Evolutionary conservation across 2,113 vertebrate species (phyloP).

Genomic region (Cynopterus brachyotis): DNA sequence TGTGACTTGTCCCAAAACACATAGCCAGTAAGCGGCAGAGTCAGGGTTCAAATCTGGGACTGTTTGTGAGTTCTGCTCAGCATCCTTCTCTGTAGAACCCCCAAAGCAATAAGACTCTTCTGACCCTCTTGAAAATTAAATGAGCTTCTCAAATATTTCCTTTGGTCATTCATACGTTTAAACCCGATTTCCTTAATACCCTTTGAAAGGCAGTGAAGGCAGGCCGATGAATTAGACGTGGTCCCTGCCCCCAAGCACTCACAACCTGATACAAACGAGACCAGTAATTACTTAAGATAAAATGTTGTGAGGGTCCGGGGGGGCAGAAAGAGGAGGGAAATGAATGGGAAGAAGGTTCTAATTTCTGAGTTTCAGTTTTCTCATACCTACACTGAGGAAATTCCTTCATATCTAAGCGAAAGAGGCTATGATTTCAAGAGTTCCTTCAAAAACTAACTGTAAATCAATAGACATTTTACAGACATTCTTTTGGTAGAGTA

Average conservation of each 20-base stretch:
- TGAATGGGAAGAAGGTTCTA: neutral
- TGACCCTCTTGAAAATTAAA: neutral
- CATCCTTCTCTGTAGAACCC: neutral
- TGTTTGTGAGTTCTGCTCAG: neutral
- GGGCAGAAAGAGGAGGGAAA: neutral
- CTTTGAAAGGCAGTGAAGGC: neutral
- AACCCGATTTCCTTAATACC: neutral
- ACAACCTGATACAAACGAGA: neutral
- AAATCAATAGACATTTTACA: neutral
- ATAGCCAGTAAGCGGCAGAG: neutral
- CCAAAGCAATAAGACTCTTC: neutral
- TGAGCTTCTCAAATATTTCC: neutral
- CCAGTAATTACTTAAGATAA: neutral
- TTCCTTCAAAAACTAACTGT: neutral
- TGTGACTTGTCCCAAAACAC: neutral
- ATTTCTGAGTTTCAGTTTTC: neutral
- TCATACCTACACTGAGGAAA: neutral
- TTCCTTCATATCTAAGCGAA: too few relatives aligned
- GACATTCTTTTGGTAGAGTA: neutral
- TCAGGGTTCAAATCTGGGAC: neutral
- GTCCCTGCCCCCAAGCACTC: neutral
- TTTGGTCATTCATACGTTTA: neutral
- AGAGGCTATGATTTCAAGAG: neutral
- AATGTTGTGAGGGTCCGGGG: neutral
- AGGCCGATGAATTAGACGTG: neutral